A percentile compares a stretch with the other conserved stretches of the same genome.
phyloP scores from a whole-genome alignment of 1,140 invertebrate species.

The Atta texana region DNA sequence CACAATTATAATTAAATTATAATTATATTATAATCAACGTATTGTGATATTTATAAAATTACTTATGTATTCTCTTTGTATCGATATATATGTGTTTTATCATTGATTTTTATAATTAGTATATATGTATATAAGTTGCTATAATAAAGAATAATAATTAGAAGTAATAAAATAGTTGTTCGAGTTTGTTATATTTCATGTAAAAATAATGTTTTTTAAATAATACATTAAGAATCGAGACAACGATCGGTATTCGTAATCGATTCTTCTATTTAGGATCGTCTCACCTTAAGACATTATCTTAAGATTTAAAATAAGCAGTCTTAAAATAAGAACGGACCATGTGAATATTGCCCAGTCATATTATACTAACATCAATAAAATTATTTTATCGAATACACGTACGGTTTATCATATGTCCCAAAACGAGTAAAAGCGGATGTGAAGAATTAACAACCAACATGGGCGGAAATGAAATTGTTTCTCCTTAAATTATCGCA shows the following conservation, averaged over 20 bases:
- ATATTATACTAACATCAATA: too few species aligned
- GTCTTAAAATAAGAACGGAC: too few species aligned
- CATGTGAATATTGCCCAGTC: not conserved
- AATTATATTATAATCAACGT: slow-evolving; percentile 45
- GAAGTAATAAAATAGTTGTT: not conserved
- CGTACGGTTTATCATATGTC: not conserved
- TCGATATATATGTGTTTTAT: not conserved
- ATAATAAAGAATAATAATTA: not conserved
- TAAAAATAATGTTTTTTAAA: slow-evolving; percentile 4
- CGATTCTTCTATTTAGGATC: too few species aligned
- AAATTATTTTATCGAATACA: not conserved
- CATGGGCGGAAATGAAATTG: slow-evolving; percentile 1
- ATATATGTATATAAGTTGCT: too few species aligned
- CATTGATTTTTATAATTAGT: too few species aligned
- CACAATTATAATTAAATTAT: slow-evolving; percentile 36
- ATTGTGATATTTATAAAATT: slow-evolving; percentile 1
- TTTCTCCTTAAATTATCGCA: slow-evolving; percentile 14
- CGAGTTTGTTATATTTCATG: too few species aligned
- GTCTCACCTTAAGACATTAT: too few species aligned
- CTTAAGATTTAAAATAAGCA: too few species aligned
- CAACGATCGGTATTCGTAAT: too few species aligned
- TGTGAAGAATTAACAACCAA: not conserved
- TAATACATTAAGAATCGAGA: not conserved
- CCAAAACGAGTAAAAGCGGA: not conserved
- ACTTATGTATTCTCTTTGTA: not conserved